Conservation (phyloP, 2,797 vertebrate genomes). For the Hyperoplus lanceolatus region DNA sequence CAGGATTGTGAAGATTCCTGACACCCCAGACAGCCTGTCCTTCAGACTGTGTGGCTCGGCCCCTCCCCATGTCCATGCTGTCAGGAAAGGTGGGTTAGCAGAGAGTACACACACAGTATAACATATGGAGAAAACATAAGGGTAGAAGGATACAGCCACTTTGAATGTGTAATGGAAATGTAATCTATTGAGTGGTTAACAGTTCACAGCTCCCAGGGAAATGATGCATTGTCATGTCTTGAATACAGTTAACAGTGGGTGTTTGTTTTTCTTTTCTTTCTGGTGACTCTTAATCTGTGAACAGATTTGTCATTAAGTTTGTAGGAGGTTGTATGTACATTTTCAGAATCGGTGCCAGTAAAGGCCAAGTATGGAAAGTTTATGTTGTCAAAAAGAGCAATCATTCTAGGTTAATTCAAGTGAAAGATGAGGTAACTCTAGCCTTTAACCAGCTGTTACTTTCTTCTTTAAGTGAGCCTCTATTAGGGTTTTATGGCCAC, state of each 20-base stretch:
- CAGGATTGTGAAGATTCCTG: conserved; percentile 95
- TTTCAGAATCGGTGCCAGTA: conserved; percentile 24
- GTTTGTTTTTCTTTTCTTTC: no score
- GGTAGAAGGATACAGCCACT: conserved; percentile 5
- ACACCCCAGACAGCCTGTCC: conserved; percentile 90
- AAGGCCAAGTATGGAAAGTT: conserved; percentile 40
- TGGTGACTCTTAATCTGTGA: not conserved
- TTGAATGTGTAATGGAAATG: conserved; percentile 4
- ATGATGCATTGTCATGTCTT: not conserved
- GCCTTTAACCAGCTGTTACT: conserved; percentile 70
- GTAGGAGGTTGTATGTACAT: no score
- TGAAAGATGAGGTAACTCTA: conserved; percentile 70
- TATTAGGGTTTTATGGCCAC: conserved; percentile 72
- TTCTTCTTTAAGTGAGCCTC: conserved; percentile 59
- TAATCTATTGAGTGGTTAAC: not conserved
- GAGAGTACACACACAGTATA: not conserved
- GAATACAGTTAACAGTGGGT: conserved; percentile 22
- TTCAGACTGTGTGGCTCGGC: conserved; percentile 92
- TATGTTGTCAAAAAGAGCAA: conserved; percentile 55
- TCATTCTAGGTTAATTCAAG: conserved; percentile 45
- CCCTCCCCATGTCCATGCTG: conserved; percentile 92
- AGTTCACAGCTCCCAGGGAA: not conserved
- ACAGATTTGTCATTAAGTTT: conserved; percentile 19
- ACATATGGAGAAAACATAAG: not conserved
- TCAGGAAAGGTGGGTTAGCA: conserved; percentile 91